Evolutionary conservation across 2,797 vertebrate species (phyloP).

Genomic region (Esox masquinongy): DNA sequence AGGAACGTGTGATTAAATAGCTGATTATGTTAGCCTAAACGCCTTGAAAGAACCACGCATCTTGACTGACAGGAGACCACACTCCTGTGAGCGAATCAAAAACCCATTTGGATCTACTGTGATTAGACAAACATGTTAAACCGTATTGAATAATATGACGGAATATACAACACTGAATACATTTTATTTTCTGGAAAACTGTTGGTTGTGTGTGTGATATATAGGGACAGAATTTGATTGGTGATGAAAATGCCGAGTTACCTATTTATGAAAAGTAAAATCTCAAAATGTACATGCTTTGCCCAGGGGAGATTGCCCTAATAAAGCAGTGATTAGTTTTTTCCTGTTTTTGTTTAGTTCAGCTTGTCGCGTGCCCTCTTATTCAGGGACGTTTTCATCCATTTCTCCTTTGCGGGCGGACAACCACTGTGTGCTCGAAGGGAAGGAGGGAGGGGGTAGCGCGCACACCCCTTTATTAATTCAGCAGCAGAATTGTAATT

Average conservation of each 20-base stretch:
- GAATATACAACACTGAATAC: neutral
- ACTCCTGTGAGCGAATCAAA: neutral
- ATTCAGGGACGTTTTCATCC: conserved; percentile 35
- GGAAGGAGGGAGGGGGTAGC: neutral
- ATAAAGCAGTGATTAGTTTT: neutral
- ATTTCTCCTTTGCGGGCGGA: conserved; percentile 2
- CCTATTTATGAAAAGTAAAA: neutral
- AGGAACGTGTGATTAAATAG: neutral
- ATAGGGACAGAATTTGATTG: neutral
- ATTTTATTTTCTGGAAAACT: neutral
- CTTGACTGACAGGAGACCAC: neutral
- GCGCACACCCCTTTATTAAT: conserved; percentile 50
- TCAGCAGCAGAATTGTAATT: conserved; percentile 55
- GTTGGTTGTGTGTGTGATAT: neutral
- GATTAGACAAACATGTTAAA: neutral
- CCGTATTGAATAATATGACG: neutral
- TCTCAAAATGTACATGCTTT: no score
- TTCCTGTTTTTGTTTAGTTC: conserved; percentile 6
- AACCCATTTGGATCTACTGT: neutral
- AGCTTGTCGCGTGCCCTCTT: conserved; percentile 45
- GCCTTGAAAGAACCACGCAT: neutral
- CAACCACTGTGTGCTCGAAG: neutral
- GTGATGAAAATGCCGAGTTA: neutral
- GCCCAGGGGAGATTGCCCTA: no score
- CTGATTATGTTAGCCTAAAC: neutral